Evolutionary conservation across 2,888 invertebrate genomes (phyloP).

Genomic region (Bombylius major): DNA sequence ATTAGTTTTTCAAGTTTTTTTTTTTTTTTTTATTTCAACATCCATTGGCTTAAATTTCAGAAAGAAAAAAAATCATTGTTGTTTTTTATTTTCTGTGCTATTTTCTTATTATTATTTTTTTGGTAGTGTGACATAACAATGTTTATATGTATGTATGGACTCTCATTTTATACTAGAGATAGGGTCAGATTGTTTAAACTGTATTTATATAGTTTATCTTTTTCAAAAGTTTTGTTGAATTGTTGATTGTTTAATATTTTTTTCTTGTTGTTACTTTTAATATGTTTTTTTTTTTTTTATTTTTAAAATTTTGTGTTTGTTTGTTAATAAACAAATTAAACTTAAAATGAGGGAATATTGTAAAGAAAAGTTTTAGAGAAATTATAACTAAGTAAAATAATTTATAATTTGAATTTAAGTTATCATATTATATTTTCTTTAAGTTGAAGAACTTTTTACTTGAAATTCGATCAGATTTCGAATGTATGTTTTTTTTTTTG

Average conservation of each 20-base stretch:
- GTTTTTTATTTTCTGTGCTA: neutral
- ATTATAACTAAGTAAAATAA: too few species aligned
- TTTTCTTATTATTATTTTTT: neutral
- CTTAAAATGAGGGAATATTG: neutral
- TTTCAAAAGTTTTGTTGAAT: neutral
- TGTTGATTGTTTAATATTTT: neutral
- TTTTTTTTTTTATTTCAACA: neutral
- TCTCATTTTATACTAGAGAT: neutral
- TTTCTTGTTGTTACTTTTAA: neutral
- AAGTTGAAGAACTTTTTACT: too few species aligned
- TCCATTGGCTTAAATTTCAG: neutral
- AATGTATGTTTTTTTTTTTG: too few species aligned
- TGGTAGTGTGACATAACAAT: neutral
- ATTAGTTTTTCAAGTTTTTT: conserved; percentile 8
- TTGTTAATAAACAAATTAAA: neutral
- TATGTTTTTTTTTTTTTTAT: neutral
- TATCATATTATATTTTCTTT: too few species aligned
- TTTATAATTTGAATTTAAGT: too few species aligned
- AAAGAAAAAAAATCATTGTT: too few species aligned
- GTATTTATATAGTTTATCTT: neutral
- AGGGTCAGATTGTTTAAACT: neutral
- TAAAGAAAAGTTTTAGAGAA: too few species aligned
- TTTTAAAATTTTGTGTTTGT: neutral
- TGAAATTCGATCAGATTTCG: too few species aligned
- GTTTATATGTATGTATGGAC: too few species aligned